These are phyloP conservation scores for Oncorhynchus kisutch DNA, from an alignment of 2,113 vertebrate species.

Conservation along the genomic window DNA sequence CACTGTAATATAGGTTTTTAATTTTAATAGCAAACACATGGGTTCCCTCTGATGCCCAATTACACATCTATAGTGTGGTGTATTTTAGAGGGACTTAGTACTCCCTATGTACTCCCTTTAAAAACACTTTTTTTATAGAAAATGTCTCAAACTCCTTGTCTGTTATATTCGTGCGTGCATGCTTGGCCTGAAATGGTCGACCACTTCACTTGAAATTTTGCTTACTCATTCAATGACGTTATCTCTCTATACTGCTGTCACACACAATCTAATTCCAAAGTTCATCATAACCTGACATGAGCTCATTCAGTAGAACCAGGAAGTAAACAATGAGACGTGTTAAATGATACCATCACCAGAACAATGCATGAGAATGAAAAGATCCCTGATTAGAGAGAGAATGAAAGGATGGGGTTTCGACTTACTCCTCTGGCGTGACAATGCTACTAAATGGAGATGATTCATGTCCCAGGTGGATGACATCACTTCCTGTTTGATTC, in stretches of 20 bases:
- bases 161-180: constrained; percentile 13
- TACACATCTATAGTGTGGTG: constrained; percentile 34
- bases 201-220: background rate
- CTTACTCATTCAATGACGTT: background rate
- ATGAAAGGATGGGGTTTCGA: background rate
- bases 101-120: no score
- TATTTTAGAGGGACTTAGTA: background rate
- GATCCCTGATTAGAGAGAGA: background rate
- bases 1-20: constrained; percentile 40
- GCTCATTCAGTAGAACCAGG: background rate
- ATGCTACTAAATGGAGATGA: constrained; percentile 34
- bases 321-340: background rate
- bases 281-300: background rate
- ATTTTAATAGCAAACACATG: constrained; percentile 59
- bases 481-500: constrained; percentile 62
- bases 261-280: background rate
- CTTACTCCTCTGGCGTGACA: background rate
- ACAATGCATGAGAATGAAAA: constrained; percentile 7
- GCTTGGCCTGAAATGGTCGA: background rate
- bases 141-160: background rate
- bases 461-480: constrained; percentile 61
- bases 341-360: background rate
- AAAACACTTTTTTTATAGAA: background rate
- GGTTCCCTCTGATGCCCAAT: constrained; percentile 16
- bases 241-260: background rate